Evolutionary conservation across 92 coral and sea anemone genomes (phyloP).

Genomic region (Siderastrea siderea): DNA sequence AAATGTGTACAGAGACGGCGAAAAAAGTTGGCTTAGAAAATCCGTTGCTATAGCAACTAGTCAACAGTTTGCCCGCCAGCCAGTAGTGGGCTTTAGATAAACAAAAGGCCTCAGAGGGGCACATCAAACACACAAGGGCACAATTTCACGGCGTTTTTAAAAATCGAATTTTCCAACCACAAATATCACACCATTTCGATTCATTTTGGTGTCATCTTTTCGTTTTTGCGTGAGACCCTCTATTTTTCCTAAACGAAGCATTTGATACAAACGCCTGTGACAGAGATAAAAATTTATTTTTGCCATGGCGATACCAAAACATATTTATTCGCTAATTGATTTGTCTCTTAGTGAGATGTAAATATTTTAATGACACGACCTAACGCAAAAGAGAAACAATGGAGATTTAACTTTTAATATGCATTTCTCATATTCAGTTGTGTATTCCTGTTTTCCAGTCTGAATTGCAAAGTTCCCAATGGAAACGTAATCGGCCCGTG

Average conservation of each 20-base stretch:
- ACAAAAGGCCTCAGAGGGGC: background rate
- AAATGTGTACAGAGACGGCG: constrained; percentile 16
- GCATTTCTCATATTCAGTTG: too few relatives aligned
- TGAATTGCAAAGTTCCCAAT: too few relatives aligned
- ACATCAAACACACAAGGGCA: background rate
- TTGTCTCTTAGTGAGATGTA: background rate
- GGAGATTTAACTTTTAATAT: too few relatives aligned
- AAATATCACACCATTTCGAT: too few relatives aligned
- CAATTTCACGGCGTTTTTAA: constrained; percentile 26
- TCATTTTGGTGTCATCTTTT: too few relatives aligned
- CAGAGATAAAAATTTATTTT: background rate
- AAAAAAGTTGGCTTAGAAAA: background rate
- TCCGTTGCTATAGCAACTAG: constrained; percentile 50
- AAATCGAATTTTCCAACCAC: background rate
- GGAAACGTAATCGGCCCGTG: too few relatives aligned
- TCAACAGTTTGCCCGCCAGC: constrained; percentile 48
- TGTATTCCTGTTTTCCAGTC: too few relatives aligned
- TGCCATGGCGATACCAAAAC: constrained; percentile 40
- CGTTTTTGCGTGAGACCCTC: background rate
- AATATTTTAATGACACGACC: background rate
- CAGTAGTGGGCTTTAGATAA: background rate
- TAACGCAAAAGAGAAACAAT: too few relatives aligned
- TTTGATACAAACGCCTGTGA: background rate
- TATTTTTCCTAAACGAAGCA: background rate
- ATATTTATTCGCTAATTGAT: constrained; percentile 12